These are phyloP conservation scores for Corynorhinus townsendii DNA, from an alignment of 2,113 vertebrate genomes.

Conservation along the genomic window DNA sequence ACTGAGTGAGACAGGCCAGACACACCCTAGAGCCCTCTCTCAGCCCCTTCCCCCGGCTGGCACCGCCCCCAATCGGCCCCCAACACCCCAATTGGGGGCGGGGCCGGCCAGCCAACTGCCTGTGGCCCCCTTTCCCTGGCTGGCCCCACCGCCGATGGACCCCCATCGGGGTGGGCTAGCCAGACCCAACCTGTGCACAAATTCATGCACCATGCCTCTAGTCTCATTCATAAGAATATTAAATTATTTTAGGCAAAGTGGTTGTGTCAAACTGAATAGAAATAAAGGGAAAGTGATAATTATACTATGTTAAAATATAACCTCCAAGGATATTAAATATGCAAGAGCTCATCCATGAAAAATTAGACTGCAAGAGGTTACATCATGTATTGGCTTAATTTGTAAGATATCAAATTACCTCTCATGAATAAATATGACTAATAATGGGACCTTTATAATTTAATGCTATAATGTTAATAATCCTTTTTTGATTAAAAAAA, in stretches of 20 bases:
- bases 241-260: slow-evolving; percentile 81
- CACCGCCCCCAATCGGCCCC: too few relatives aligned
- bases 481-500: slow-evolving; percentile 76
- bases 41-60: rapidly evolving
- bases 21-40: too few relatives aligned
- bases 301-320: slow-evolving; percentile 86
- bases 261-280: slow-evolving; percentile 79
- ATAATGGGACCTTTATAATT: slow-evolving; percentile 83
- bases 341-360: slow-evolving; percentile 85
- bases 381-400: slow-evolving; percentile 83
- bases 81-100: too few relatives aligned
- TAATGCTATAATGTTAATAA: slow-evolving; percentile 83
- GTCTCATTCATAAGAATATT: slow-evolving; percentile 78
- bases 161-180: too few relatives aligned
- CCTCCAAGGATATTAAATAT: slow-evolving; percentile 86
- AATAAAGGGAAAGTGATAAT: slow-evolving; percentile 84
- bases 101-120: too few relatives aligned
- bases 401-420: slow-evolving; percentile 85
- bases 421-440: slow-evolving; percentile 87
- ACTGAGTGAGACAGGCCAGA: too few relatives aligned
- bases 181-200: too few relatives aligned
- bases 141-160: too few relatives aligned
- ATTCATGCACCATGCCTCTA: too few relatives aligned
- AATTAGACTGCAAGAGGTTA: slow-evolving; percentile 85
- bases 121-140: too few relatives aligned